Base-by-base conservation (phyloP, 30 jellyfish, hydroid and myxozoan genomes). In the Rhopilema esculentum region DNA sequence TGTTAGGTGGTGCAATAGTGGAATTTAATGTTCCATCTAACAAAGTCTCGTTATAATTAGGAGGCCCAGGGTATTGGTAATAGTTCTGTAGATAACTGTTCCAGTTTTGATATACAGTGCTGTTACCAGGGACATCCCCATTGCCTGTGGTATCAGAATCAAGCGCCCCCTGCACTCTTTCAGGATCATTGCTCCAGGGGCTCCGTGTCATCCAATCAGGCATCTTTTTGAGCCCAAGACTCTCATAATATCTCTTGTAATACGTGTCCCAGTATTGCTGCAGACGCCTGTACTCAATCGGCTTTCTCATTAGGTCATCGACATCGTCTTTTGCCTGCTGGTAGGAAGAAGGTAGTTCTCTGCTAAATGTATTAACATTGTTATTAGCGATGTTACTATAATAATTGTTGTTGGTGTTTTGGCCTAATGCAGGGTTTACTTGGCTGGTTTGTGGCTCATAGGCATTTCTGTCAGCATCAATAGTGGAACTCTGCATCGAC, bases 111-210 rank as follows among this genome's bases (percentile, higher is more conserved):
- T 21, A 31, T 12, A 31, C 66, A 6, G 91, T 88, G 26, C 72
- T 69, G 67, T 62, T 72, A 27, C 72, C 75, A 2, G 77, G 74
- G 49, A 16, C 51, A 16, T 57, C 49, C 19, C 40, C 90, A 4
- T 32, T 53, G 24, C 88, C 88, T 17, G 57, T 31, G 50, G 49
- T 12, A 31, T 87, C 94, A 8, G 69, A 72, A 27, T 85, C 84
- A 27, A 85, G 67, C 20, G 94, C 94, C 33, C 94, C 88, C 48
- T 85, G 82, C 75, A 85, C 94, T 29, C 77, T 81, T 48, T 85
- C 94, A 1, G 94, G 94, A 28, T 85, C 94, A 49, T 85, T 75
- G 27, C 94, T 85, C 94, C 90, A 87, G 17, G 95, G 90, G 73
- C 95, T 79, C 20, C 90, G 90, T 68, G 50, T 50, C 90, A 61